These are phyloP conservation scores for Dromas ardeola DNA, from an alignment of 2,113 vertebrate genomes.

Conservation along the genomic window DNA sequence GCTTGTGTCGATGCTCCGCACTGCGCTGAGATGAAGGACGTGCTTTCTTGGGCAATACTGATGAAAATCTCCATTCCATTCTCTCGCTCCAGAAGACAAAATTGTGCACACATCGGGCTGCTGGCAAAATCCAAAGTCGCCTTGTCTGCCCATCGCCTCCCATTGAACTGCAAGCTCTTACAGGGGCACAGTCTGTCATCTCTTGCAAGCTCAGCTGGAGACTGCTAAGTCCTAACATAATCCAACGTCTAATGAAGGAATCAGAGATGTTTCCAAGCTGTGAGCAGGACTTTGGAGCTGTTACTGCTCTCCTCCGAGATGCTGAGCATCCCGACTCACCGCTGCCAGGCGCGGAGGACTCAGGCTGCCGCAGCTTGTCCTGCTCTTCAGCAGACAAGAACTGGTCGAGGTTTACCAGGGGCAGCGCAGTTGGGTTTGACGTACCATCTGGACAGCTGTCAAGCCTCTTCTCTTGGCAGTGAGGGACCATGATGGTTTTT, in stretches of 20 bases:
- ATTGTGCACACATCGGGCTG: fast-evolving
- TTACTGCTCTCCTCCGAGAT: neutral
- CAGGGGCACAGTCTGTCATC: neutral
- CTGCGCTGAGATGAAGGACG: fast-evolving
- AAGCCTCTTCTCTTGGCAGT: neutral
- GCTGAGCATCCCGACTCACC: neutral
- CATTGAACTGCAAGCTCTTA: neutral
- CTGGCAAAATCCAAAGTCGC: neutral
- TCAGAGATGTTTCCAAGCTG: neutral
- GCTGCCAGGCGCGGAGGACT: neutral
- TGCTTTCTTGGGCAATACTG: neutral
- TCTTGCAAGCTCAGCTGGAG: neutral
- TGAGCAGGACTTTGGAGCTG: neutral
- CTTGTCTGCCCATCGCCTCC: neutral
- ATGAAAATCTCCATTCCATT: neutral
- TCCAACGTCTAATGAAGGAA: neutral
- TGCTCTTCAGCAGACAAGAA: neutral
- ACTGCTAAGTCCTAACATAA: neutral
- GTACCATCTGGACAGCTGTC: neutral
- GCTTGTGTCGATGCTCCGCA: neutral
- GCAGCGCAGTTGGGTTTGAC: neutral
- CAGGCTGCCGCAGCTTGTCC: neutral
- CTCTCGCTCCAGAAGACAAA: neutral
- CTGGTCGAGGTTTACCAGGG: neutral
- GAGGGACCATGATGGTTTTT: neutral